A percentile compares a stretch with the other conserved stretches of the same genome.
These are phyloP conservation scores for Hylia prasina DNA, from an alignment of 2,113 vertebrate species.

Conservation along the genomic window DNA sequence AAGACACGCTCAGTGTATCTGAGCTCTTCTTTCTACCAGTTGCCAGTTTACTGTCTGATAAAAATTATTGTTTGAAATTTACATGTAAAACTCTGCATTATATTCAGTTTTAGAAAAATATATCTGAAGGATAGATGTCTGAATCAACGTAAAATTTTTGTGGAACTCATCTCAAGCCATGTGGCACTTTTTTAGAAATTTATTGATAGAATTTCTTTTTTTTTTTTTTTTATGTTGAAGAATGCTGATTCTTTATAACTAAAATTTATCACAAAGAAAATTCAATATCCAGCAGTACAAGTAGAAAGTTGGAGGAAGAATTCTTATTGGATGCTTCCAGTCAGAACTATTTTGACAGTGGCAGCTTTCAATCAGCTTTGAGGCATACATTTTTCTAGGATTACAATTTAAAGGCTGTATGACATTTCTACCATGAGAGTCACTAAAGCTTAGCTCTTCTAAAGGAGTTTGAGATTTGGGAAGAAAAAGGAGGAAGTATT, in stretches of 20 bases:
- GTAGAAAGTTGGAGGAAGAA: neutral
- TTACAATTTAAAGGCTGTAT: neutral
- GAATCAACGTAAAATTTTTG: neutral
- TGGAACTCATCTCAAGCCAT: neutral
- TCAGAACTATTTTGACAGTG: neutral
- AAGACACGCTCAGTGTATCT: neutral
- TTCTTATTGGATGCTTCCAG: neutral
- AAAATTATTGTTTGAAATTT: neutral
- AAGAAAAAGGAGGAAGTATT: neutral
- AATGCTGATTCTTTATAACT: neutral
- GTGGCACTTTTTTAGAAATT: neutral
- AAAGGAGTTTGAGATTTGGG: neutral
- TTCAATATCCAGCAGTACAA: neutral
- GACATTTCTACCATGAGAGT: neutral
- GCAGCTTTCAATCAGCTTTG: neutral
- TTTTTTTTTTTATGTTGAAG: neutral
- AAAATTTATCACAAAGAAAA: neutral
- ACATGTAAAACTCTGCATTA: neutral
- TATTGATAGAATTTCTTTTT: neutral
- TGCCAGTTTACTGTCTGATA: neutral
- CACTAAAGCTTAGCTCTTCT: neutral
- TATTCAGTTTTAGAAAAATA: neutral
- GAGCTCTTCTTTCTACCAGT: neutral
- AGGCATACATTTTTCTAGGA: neutral
- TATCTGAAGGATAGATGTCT: neutral